phyloP scores from a whole-genome alignment of 2,113 vertebrate genomes.

The Sorex araneus region DNA sequence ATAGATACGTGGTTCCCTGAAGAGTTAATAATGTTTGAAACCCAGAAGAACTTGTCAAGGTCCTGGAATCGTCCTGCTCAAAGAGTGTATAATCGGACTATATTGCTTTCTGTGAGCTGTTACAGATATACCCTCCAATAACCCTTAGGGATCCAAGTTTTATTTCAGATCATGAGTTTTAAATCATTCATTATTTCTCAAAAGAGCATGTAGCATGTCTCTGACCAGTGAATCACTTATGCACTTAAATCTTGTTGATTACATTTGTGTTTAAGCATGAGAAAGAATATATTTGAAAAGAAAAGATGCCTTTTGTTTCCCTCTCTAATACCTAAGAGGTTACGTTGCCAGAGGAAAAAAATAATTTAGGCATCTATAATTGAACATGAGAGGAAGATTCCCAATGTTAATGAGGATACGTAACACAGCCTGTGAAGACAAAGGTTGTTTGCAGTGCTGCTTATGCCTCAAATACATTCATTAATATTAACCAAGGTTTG shows the following conservation, averaged over 20 bases:
- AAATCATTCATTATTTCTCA: constrained; percentile 91
- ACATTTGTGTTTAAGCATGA: constrained; percentile 70
- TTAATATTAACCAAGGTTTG: constrained; percentile 92
- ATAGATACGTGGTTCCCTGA: not conserved
- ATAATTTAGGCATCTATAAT: constrained; percentile 79
- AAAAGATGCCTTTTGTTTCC: constrained; percentile 5
- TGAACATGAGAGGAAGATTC: constrained; percentile 89
- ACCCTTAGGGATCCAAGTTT: constrained; percentile 86
- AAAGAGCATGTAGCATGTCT: constrained; percentile 84
- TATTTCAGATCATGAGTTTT: constrained; percentile 86
- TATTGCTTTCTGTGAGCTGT: constrained; percentile 68
- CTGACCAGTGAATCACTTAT: constrained; percentile 88
- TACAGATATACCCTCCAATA: constrained; percentile 85
- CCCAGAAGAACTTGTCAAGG: not conserved
- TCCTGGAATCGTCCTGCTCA: not conserved
- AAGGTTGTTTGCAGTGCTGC: constrained; percentile 85
- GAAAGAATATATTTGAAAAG: constrained; percentile 63
- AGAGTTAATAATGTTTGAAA: constrained; percentile 43
- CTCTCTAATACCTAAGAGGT: constrained; percentile 67
- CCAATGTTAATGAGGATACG: constrained; percentile 86
- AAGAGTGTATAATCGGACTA: constrained; percentile 51
- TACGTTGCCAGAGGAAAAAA: constrained; percentile 70
- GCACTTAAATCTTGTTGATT: constrained; percentile 85
- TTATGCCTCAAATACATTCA: constrained; percentile 91
- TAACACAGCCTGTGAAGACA: constrained; percentile 85